A percentile compares a stretch with the other conserved stretches of the same genome.
These are phyloP conservation scores for Hippocampus guttulatus DNA, from an alignment of 2,113 vertebrate species.

Conservation along the genomic window DNA sequence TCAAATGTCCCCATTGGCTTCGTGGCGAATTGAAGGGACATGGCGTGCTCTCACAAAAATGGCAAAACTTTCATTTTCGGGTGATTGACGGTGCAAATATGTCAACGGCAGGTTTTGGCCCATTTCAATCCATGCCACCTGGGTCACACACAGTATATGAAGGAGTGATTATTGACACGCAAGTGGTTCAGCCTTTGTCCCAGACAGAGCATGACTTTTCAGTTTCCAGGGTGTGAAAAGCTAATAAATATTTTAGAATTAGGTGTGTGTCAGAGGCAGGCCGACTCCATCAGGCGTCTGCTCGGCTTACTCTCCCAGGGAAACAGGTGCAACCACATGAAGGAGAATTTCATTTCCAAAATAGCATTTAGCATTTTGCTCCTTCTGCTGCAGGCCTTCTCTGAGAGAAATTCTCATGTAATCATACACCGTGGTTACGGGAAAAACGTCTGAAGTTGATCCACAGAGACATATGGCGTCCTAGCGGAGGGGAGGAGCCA, in stretches of 20 bases:
- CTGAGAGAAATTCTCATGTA: constrained; percentile 78
- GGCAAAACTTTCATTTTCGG: constrained; percentile 33
- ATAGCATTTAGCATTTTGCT: constrained; percentile 85
- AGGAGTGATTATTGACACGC: constrained; percentile 44
- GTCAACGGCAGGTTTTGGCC: constrained; percentile 28
- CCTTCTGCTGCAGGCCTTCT: constrained; percentile 84
- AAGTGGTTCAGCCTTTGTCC: constrained; percentile 83
- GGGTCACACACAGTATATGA: constrained; percentile 49
- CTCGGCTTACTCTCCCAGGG: constrained; percentile 86
- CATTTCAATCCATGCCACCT: constrained; percentile 37
- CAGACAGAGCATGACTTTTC: constrained; percentile 69
- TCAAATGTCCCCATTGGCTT: constrained; percentile 67
- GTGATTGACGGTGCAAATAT: constrained; percentile 39
- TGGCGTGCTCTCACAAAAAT: constrained; percentile 22
- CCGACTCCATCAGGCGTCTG: constrained; percentile 86
- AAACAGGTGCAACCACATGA: constrained; percentile 96
- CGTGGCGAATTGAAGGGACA: constrained; percentile 56
- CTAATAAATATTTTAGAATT: constrained; percentile 99
- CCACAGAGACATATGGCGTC: constrained; percentile 73
- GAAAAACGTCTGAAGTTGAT: constrained; percentile 73
- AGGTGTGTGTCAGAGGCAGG: constrained; percentile 86
- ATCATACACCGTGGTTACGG: constrained; percentile 70
- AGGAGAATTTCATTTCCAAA: constrained; percentile 98
- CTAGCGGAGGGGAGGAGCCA: constrained; percentile 52
- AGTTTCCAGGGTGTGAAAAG: constrained; percentile 79